A percentile compares a stretch with the other conserved stretches of the same genome.
Evolutionary conservation across 2,888 invertebrate genomes (phyloP).

Genomic region (Drosophila melanosoma): DNA sequence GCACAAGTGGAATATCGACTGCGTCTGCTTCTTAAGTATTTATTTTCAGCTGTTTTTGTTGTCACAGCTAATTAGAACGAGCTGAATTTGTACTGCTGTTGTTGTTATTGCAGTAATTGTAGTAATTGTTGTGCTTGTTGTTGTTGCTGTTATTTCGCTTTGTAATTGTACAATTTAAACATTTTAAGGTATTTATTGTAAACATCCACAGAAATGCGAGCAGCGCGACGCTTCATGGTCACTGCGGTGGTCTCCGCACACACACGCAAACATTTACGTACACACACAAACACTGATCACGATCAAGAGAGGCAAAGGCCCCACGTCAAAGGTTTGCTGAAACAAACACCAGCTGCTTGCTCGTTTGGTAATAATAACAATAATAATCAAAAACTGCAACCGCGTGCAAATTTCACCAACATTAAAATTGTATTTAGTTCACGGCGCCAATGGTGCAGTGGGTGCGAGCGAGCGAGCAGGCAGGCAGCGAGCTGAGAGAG

Average conservation of each 20-base stretch:
- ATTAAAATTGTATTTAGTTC: conserved; percentile 28
- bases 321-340: conserved; percentile 13
- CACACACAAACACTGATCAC: conserved; percentile 40
- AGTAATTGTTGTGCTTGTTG: conserved; percentile 14
- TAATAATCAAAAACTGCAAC: conserved; percentile 39
- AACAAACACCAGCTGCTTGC: conserved; percentile 43
- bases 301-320: conserved; percentile 37
- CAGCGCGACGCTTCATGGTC: conserved; percentile 71
- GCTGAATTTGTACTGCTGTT: conserved; percentile 23
- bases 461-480: conserved; percentile 15
- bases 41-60: conserved; percentile 52
- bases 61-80: conserved; percentile 45
- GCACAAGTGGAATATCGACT: conserved; percentile 65
- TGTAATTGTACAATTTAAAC: conserved; percentile 49
- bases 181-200: conserved; percentile 66
- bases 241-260: conserved; percentile 67
- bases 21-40: conserved; percentile 29
- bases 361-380: conserved; percentile 18
- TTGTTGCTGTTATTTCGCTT: conserved; percentile 32
- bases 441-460: conserved; percentile 27
- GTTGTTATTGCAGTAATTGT: conserved; percentile 20
- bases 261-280: conserved; percentile 3
- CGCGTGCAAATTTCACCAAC: conserved; percentile 39
- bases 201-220: conserved; percentile 68
- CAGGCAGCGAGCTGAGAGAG: conserved; percentile 32